Evolutionary conservation across 2,113 vertebrate genomes (phyloP).

Genomic region (Isichthys henryi): DNA sequence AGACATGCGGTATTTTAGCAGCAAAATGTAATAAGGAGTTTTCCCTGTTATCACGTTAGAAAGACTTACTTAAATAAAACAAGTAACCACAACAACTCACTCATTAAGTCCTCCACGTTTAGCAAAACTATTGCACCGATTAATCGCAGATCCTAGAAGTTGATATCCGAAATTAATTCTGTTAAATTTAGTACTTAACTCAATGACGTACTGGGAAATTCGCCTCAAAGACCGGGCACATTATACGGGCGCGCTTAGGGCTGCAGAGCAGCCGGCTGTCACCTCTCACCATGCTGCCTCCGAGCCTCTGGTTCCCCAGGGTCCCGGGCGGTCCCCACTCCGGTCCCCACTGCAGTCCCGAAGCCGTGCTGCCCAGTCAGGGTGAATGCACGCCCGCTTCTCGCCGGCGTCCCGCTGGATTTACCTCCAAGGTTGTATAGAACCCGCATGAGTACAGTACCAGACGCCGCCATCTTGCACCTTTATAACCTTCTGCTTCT

Average conservation of each 20-base stretch:
- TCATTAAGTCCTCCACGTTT: background rate
- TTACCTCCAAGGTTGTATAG: constrained; percentile 34
- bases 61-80: background rate
- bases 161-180: background rate
- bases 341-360: background rate
- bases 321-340: background rate
- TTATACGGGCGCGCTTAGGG: background rate
- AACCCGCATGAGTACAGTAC: constrained; percentile 46
- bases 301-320: background rate
- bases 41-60: background rate
- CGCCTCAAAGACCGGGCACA: background rate
- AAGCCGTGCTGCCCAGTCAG: background rate
- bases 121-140: background rate
- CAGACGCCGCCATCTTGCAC: constrained; percentile 57
- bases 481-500: background rate
- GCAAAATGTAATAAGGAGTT: background rate
- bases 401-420: constrained; percentile 23
- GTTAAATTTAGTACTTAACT: background rate
- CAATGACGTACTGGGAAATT: background rate
- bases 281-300: background rate
- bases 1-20: background rate
- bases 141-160: background rate
- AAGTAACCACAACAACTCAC: background rate
- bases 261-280: background rate
- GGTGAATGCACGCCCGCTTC: background rate